Evolutionary conservation across 2,113 vertebrate genomes (phyloP).

Genomic region (Gasterosteus aculeatus): DNA sequence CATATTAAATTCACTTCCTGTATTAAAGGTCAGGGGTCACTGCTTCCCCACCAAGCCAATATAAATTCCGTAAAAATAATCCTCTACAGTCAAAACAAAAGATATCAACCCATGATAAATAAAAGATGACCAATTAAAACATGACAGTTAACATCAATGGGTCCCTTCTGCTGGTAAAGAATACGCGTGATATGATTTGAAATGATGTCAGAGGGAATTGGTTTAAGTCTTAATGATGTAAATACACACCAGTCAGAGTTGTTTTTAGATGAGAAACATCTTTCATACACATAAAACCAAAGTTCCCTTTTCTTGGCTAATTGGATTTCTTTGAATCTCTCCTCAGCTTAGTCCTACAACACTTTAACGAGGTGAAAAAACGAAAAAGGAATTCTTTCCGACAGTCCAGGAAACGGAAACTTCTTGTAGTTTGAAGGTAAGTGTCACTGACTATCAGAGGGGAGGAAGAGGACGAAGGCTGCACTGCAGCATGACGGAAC

Average conservation of each 20-base stretch:
- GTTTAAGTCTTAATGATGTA: background rate
- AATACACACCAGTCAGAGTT: background rate
- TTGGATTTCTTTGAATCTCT: constrained; percentile 37
- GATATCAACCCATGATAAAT: background rate
- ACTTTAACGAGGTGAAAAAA: constrained; percentile 39
- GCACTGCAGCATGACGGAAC: background rate
- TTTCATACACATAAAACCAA: constrained; percentile 21
- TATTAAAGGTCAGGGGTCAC: background rate
- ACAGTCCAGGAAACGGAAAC: constrained; percentile 3
- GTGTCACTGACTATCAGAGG: background rate
- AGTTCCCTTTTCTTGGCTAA: background rate
- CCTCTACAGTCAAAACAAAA: background rate
- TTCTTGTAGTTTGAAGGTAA: constrained; percentile 17
- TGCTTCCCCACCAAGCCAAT: background rate
- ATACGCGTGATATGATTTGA: background rate
- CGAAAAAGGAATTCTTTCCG: constrained; percentile 26
- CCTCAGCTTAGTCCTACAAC: constrained; percentile 53
- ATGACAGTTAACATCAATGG: background rate
- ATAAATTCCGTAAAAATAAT: background rate
- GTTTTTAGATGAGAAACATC: constrained; percentile 11
- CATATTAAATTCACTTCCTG: background rate
- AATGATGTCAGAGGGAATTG: background rate
- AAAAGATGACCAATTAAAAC: background rate
- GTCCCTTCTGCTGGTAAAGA: background rate
- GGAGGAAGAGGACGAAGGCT: background rate